Conservation (phyloP, 2,113 vertebrate species). For the Porphyrio hochstetteri region DNA sequence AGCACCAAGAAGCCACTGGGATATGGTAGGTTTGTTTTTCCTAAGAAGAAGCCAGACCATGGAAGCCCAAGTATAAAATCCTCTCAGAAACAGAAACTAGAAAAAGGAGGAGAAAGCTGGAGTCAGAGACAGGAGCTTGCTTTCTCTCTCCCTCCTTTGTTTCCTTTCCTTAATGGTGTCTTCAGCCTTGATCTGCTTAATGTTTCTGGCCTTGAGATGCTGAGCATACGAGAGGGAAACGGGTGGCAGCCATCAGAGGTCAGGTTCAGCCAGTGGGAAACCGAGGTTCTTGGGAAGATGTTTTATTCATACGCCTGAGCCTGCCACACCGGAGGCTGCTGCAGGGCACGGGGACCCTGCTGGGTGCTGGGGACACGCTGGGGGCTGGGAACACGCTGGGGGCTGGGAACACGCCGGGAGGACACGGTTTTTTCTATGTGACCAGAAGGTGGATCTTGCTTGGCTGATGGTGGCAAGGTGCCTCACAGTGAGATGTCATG, state of each 20-base stretch:
- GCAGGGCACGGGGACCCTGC: neutral
- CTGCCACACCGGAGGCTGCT: neutral
- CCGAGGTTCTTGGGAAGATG: neutral
- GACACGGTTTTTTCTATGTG: neutral
- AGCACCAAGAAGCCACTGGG: neutral
- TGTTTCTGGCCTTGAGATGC: neutral
- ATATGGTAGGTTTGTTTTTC: neutral
- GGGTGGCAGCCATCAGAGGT: neutral
- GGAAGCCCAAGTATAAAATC: neutral
- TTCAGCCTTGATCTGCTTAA: neutral
- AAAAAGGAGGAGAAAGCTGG: neutral
- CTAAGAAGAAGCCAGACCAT: neutral
- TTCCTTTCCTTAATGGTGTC: neutral
- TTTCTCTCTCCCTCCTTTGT: neutral
- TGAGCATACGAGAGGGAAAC: rapidly evolving
- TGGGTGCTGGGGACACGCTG: neutral
- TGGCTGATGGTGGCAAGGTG: neutral
- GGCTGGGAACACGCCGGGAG: rapidly evolving
- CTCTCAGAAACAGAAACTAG: neutral
- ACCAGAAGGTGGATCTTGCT: neutral
- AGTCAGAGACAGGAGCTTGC: neutral
- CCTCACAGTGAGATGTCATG: rapidly evolving
- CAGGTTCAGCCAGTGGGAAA: neutral
- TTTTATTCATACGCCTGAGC: neutral
- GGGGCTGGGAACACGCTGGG: rapidly evolving